Evolutionary conservation across 2,888 invertebrate species (phyloP).

Genomic region (Pocota personata): DNA sequence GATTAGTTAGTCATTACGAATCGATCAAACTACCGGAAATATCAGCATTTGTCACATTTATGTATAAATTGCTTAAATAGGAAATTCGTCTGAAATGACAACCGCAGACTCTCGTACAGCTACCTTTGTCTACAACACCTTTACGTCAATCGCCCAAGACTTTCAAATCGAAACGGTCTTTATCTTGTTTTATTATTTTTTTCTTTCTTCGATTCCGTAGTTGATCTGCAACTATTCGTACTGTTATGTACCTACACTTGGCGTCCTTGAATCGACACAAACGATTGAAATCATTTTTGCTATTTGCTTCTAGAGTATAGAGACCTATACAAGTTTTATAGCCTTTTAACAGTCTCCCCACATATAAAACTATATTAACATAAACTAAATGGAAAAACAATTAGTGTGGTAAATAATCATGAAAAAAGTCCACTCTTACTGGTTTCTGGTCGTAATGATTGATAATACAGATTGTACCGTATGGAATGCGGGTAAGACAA

Average conservation of each 20-base stretch:
- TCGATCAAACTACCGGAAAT: background rate
- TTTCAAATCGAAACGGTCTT: constrained; percentile 11
- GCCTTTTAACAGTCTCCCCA: background rate
- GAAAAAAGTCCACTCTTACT: constrained; percentile 9
- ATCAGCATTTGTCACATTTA: background rate
- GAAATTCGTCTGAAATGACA: background rate
- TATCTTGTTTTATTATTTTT: background rate
- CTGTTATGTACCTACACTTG: constrained; percentile 12
- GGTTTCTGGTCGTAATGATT: constrained; percentile 31
- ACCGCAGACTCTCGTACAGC: background rate
- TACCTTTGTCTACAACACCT: background rate
- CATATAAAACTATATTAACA: constrained; percentile 42
- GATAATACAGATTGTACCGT: constrained; percentile 41
- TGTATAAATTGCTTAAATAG: background rate
- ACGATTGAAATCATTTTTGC: constrained; percentile 21
- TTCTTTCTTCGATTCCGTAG: constrained; percentile 6
- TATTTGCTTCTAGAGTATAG: background rate
- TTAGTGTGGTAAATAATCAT: background rate
- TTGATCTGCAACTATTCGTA: constrained; percentile 43
- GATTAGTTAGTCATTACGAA: background rate
- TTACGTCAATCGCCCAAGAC: background rate
- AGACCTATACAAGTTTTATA: background rate
- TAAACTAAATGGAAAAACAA: constrained; percentile 23
- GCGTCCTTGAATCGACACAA: constrained; percentile 51
- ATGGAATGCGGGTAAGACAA: constrained; percentile 7